phyloP scores from a whole-genome alignment of 2,113 vertebrate genomes.

The Emberiza fucata region DNA sequence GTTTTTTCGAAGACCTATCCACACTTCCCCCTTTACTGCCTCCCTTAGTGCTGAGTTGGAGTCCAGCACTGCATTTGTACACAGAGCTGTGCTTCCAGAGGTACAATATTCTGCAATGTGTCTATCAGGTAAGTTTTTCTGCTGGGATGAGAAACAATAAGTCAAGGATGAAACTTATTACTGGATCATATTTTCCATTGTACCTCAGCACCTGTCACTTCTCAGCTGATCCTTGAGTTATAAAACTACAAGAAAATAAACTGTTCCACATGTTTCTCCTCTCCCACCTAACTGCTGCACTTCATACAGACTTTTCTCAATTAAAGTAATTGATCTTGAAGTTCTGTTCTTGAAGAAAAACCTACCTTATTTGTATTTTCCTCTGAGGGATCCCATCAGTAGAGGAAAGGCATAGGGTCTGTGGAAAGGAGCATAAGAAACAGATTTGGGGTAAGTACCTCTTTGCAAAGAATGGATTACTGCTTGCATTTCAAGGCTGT shows the following conservation, averaged over 20 bases:
- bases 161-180: neutral
- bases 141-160: neutral
- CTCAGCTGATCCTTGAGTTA: neutral
- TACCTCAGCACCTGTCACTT: neutral
- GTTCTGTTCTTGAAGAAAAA: neutral
- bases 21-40: fast-evolving
- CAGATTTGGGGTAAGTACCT: neutral
- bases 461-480: neutral
- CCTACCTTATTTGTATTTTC: neutral
- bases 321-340: neutral
- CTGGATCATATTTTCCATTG: neutral
- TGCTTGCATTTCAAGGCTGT: neutral
- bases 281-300: neutral
- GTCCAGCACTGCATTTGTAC: neutral
- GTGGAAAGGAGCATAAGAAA: neutral
- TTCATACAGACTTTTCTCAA: neutral
- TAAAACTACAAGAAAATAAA: neutral
- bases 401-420: neutral
- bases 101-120: neutral
- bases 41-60: neutral
- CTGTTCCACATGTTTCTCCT: neutral
- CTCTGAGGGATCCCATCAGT: neutral
- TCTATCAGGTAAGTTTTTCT: neutral
- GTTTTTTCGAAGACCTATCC: neutral
- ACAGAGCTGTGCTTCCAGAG: neutral